Evolutionary conservation across 2,888 invertebrate species (phyloP).

Genomic region (Epinotia nisella): DNA sequence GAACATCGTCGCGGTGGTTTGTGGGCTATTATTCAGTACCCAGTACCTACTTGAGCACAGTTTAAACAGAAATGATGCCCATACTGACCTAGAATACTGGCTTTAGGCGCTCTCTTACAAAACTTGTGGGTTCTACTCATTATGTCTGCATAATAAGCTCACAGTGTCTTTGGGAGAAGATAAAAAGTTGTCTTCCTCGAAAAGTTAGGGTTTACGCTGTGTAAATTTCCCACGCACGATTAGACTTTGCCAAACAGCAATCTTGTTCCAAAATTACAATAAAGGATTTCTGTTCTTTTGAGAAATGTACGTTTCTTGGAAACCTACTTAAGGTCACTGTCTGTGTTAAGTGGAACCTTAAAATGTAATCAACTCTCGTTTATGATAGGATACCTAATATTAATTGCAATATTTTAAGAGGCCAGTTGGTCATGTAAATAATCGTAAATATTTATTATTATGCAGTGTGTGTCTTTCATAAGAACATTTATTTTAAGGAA

Average conservation of each 20-base stretch:
- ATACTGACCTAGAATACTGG: constrained; percentile 21
- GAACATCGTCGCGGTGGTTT: neutral
- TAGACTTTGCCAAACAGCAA: constrained; percentile 7
- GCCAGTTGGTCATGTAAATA: too few relatives aligned
- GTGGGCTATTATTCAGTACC: constrained; percentile 9
- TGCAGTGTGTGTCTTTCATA: too few relatives aligned
- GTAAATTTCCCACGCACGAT: constrained; percentile 25
- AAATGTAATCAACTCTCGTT: too few relatives aligned
- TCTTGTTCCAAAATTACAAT: neutral
- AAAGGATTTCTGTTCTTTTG: neutral
- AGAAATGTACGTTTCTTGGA: too few relatives aligned
- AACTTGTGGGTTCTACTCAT: constrained; percentile 18
- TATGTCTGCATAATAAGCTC: constrained; percentile 28
- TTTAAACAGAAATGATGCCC: constrained; percentile 19
- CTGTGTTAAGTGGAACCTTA: too few relatives aligned
- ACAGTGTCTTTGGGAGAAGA: constrained; percentile 16
- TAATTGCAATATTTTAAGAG: too few relatives aligned
- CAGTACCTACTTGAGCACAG: constrained; percentile 14
- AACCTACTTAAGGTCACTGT: too few relatives aligned
- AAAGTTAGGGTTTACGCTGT: constrained; percentile 16
- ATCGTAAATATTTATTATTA: too few relatives aligned
- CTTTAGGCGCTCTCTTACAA: constrained; percentile 13
- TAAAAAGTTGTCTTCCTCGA: constrained; percentile 30
- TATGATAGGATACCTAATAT: too few relatives aligned
- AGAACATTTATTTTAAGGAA: too few relatives aligned